Conservation (phyloP, 2,888 invertebrate species). For the Ormyrus labotus region DNA sequence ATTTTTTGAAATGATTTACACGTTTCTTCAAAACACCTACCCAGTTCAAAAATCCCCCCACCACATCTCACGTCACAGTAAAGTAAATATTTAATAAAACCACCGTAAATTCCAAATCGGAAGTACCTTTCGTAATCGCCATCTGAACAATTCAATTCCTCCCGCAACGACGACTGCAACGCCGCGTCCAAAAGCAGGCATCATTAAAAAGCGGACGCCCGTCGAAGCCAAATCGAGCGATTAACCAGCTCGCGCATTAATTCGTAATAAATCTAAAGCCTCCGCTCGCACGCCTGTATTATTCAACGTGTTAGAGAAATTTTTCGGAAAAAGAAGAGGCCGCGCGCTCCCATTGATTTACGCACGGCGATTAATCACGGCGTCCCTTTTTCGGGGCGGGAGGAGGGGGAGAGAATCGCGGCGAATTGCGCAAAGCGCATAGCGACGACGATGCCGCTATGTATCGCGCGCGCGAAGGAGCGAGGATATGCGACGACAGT, state of each 20-base stretch:
- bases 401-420: not conserved
- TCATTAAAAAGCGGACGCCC: not conserved
- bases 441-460: not conserved
- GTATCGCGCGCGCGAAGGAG: not conserved
- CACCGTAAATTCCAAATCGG: too few relatives aligned
- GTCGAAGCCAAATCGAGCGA: constrained; percentile 12
- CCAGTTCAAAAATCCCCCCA: too few relatives aligned
- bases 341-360: constrained; percentile 8
- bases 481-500: too few relatives aligned
- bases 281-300: constrained; percentile 8
- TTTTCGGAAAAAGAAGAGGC: not conserved
- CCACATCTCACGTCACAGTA: too few relatives aligned
- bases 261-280: constrained; percentile 24
- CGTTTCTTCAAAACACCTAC: too few relatives aligned
- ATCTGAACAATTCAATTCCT: too few relatives aligned
- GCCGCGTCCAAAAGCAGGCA: not conserved
- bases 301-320: constrained; percentile 34
- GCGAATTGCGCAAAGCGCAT: constrained; percentile 33
- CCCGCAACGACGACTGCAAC: too few relatives aligned
- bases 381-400: not conserved
- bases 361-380: constrained; percentile 22
- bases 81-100: too few relatives aligned
- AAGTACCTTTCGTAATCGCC: too few relatives aligned
- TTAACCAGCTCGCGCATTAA: constrained; percentile 6
- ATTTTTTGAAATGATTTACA: too few relatives aligned